These are phyloP conservation scores for Apoda limacodes DNA, from an alignment of 2,888 invertebrate genomes.

Conservation along the genomic window DNA sequence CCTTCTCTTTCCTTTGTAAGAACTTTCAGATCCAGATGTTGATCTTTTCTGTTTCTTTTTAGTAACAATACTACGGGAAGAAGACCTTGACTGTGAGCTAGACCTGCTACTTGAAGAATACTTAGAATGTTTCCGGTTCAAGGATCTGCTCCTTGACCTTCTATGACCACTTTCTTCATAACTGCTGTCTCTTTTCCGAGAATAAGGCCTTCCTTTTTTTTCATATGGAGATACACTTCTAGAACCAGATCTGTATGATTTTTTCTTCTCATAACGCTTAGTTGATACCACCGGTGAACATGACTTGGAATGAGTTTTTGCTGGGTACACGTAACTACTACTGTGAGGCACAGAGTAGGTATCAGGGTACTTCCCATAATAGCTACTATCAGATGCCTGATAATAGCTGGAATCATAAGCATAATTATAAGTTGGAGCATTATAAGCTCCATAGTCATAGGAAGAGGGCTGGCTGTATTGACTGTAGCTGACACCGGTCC, in stretches of 20 bases:
- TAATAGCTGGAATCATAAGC: conserved; percentile 43
- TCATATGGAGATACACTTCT: conserved; percentile 44
- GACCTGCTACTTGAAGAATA: conserved; percentile 51
- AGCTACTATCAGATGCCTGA: conserved; percentile 31
- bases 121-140: conserved; percentile 30
- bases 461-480: conserved; percentile 39
- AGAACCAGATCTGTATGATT: conserved; percentile 36
- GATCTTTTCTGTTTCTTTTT: conserved; percentile 30
- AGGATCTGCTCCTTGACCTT: conserved; percentile 36
- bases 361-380: conserved; percentile 35
- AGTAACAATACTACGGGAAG: conserved; percentile 31
- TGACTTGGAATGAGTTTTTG: conserved; percentile 4
- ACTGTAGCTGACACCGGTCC: conserved; percentile 59
- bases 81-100: conserved; percentile 41
- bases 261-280: conserved; percentile 29
- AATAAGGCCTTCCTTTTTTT: conserved; percentile 33
- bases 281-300: conserved; percentile 26
- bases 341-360: conserved; percentile 24
- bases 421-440: conserved; percentile 36
- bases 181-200: conserved; percentile 38
- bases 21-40: conserved; percentile 40
- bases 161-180: conserved; percentile 31
- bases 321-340: conserved; percentile 23
- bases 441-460: conserved; percentile 48
- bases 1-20: conserved; percentile 31